Evolutionary conservation across 2,888 invertebrate genomes (phyloP), one percentile per base, ranked within the genome.

Genomic region (Agrochola litura): DNA sequence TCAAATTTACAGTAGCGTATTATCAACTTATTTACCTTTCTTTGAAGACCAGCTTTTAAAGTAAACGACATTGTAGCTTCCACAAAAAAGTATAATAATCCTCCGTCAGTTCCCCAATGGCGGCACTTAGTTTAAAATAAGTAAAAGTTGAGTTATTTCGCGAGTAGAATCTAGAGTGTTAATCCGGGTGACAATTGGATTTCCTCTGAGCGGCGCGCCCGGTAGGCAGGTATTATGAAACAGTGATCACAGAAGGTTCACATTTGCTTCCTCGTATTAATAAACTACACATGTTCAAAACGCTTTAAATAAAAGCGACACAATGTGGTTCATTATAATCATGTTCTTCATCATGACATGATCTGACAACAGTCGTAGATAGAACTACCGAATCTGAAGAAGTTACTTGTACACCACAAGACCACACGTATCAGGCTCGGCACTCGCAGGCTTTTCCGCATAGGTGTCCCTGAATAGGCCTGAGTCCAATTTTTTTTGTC

Each of bases 111-210:
- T 66, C 64, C 73, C 54, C 54, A 73, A 77, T 73, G 78, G 60
- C 68, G 67, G 73, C 83, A 81, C 79, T 87, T 76, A 77, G 84
- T 86, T 82, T 75, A 79, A 86, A 85, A 82, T 85, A 81, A 83
- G 82, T 82, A 74, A 83, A 88, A 79, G 80, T 72, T 65, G 81
- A 78, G 80, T 86, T 83, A 84, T 86, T 83, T 86, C 60, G 77
- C 67, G 77, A 78, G 77, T 70, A 75, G 74, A 79, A 79, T 84
- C 77, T 76, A 73, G 74, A 74, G 76, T 77, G 84, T 86, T 88
- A 89, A 89, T 86, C 85, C 72, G 79, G 77, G 80, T 81, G 88
- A 84, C 87, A 84, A 88, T 87, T 84, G 87, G 81, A 87, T 88
- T 86, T 87, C 61, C 79, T 70, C 82, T 64, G 54, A 54, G 65